Evolutionary conservation across 2,113 vertebrate genomes (phyloP), one percentile per base, ranked within the genome.

Genomic region (Pantherophis guttatus): DNA sequence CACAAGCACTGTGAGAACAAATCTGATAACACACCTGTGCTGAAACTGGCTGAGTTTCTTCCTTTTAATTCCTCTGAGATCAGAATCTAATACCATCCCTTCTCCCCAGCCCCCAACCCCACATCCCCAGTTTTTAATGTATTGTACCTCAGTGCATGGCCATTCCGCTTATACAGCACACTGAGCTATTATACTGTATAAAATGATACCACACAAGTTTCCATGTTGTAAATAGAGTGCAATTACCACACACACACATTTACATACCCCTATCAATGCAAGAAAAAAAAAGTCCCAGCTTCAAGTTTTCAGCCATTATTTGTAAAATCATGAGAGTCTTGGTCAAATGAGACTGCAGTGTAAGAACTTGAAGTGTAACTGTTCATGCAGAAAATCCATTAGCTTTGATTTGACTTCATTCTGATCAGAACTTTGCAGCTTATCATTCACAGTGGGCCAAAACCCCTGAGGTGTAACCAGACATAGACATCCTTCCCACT

Each of bases 311-410:
- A 2, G 48, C 44, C 55, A 62, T 93, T 75, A 87, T 50, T 57
- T 90, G 19, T 87, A 93, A 93, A 90, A 87, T 33, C 53, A 48
- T 59, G 48, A 86, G 75, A 90, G 53, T 62, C 92, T 86, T 93
- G 58, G 33, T 58, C 81, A 92, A 93, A 90, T 59, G 92, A 62
- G 44, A 86, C 57, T 62, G 55, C 70, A 62, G 19, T 19, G n/a
- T 90, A 55, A n/a, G 55, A 52, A 86, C 23, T 70, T 92, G 23
- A 90, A 93, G 54, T 93, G 81, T 54, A 87, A 53, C 92, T 50
- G 62, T 65, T 93, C 75, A 65, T 86, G 88, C 92, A 93, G 88
- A 90, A 93, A 93, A 90, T 81, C 55, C 48, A 93, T 93, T 93
- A 62, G 55, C 48, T 87, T 57, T 10, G 15, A 90, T 86, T 90